phyloP scores from a whole-genome alignment of 2,113 vertebrate species.

The Rhodinocichla rosea region DNA sequence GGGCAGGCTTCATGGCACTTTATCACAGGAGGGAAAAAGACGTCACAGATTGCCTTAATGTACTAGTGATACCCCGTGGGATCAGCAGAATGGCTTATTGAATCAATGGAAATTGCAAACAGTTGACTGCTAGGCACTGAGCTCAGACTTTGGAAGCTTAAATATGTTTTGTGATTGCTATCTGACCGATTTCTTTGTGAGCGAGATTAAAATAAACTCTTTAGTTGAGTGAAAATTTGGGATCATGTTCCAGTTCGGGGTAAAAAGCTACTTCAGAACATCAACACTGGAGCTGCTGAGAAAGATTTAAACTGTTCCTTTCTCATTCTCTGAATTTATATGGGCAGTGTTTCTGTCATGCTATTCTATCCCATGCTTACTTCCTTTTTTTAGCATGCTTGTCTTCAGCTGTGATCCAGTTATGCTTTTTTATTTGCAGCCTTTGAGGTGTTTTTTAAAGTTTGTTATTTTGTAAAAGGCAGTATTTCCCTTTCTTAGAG shows the following conservation, averaged over 20 bases:
- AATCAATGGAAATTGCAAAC: not conserved
- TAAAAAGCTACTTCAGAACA: not conserved
- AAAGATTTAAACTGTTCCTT: not conserved
- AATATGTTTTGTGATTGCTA: not conserved
- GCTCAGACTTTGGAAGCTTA: not conserved
- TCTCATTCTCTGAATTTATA: not conserved
- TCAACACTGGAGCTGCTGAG: not conserved
- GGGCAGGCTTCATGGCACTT: not conserved
- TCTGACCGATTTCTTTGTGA: not conserved
- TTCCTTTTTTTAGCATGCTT: not conserved
- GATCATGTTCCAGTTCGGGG: not conserved
- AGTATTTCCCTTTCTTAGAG: not conserved
- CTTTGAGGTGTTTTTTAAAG: not conserved
- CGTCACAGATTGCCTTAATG: not conserved
- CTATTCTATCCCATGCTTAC: not conserved
- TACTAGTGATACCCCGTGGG: not conserved
- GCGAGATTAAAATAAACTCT: not conserved
- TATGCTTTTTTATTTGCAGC: not conserved
- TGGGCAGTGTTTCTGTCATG: not conserved
- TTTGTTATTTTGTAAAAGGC: not conserved
- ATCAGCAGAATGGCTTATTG: not conserved
- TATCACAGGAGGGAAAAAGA: not conserved
- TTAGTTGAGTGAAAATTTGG: not conserved
- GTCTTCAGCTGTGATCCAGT: not conserved
- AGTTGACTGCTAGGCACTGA: rapidly evolving